Evolutionary conservation across 2,113 vertebrate species (phyloP), one percentile per base, ranked within the genome.

Genomic region (Myxocyprinus asiaticus): DNA sequence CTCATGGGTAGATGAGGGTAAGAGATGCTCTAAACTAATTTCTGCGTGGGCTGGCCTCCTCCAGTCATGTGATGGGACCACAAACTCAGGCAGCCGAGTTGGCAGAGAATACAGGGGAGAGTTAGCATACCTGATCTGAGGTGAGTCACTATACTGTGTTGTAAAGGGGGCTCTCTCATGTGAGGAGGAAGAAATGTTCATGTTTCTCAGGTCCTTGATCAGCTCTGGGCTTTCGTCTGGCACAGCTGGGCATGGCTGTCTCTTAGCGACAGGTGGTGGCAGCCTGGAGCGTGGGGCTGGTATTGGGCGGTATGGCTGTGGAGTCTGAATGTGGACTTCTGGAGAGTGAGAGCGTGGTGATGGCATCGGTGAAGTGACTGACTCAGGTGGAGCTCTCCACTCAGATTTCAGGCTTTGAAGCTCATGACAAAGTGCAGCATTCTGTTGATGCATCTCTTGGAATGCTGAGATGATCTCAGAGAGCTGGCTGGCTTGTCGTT

Each of bases 401-500:
- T 63, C 22, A 10, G 10, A 64, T 64, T 64, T 64, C 22, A 64
- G 22, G 10, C 5, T 43, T 64, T 64, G 33, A 43, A 64, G 2
- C 62, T 64, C 62, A 5, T 64, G 5, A 12, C 1, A 43, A 3
- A 64, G 62, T 43, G 33, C 33, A 44, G 10, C 62, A 14, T 64
- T 43, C 11, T 64, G 11, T 64, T 64, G 62, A 64, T 9, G 64
- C 64, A 67, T 67, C 14, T 67, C 14, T 15, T 67, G 14, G n/a
- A 47, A 4, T 17, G 14, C 44, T 15, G 44, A 47, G 14, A 66
- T 15, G 14, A 66, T 47, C 9, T 47, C 44, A 66, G 44, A 11
- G 44, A 15, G 64, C 7, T 66, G 44, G 44, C 44, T 66, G 4
- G 14, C 12, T 55, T 55, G 53, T 5, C 12, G 53, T 14, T 55